Base-by-base conservation (phyloP, 2,797 vertebrate species). In the Mus spretus region DNA sequence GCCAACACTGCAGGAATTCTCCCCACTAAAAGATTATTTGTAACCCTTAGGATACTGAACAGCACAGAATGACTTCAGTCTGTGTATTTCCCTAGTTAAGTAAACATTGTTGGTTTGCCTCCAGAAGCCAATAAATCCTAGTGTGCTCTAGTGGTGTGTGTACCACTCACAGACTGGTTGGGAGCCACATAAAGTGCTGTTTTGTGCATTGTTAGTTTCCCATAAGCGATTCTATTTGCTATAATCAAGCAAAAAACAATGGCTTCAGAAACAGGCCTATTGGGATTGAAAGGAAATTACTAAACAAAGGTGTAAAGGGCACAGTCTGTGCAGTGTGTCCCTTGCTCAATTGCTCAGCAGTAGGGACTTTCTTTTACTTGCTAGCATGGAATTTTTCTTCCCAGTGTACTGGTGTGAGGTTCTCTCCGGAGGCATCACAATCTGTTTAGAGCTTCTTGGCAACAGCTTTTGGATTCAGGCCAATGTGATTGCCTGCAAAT, bases 361-460 rank as follows among this genome's bases (percentile, higher is more conserved):
- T 50, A 28, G 86, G 50, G 47, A 28, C 80, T 75, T 92, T 94
- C 67, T 90, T 17, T 79, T 15, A 40, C 55, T 88, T 80, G 40
- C 81, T 75, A 92, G 59, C 17, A 6, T 87, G 55, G 55, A 79
- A 74, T 72, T 95, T 93, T 85, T 90, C 91, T 82, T 84, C 37
- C 61, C 82, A 14, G 34, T 89, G 47, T 44, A n/a, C 78, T 28
- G 17, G 94, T 92, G 91, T 77, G 59, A 87, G 86, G 10, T 40
- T 97, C 65, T 96, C 97, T 70, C 0, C 0, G 8, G 95, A 97
- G 97, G 97, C 95, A 88, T 81, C 95, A 67, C 91, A 89, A 14
- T 97, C 95, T 98, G 96, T 93, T 95, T 97, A 96, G 96, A 97
- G 94, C 70, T 88, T 95, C 85, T 89, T 93, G 92, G 95, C 93